Evolutionary conservation across 2,797 vertebrate species (phyloP).

Genomic region (Sciurus carolinensis): DNA sequence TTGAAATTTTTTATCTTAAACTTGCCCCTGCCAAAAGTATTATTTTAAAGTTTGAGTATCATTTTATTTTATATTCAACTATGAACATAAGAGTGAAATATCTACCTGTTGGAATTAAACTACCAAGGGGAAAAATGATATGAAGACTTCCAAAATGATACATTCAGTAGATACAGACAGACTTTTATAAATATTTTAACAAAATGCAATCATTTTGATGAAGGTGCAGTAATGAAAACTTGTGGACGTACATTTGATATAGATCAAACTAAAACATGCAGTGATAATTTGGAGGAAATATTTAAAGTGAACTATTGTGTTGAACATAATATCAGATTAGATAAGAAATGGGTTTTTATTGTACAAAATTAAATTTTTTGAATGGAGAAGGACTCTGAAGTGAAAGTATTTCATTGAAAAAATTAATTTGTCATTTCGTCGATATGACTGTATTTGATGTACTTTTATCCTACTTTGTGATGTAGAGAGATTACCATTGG

Average conservation of each 20-base stretch:
- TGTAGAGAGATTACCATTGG: neutral
- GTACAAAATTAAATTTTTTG: neutral
- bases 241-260: neutral
- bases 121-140: neutral
- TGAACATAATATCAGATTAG: neutral
- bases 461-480: neutral
- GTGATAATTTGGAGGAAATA: neutral
- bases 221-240: neutral
- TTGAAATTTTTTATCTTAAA: neutral
- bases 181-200: neutral
- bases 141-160: neutral
- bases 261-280: neutral
- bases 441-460: neutral
- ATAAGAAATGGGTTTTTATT: neutral
- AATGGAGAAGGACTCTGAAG: neutral
- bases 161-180: neutral
- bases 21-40: neutral
- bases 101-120: neutral
- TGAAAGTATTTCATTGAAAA: neutral
- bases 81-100: neutral
- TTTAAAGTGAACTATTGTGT: neutral
- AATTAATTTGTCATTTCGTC: neutral
- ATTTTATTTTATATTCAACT: neutral
- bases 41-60: slow-evolving; percentile 20
- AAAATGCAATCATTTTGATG: slow-evolving; percentile 6